Percentiles rank a stretch among this genome's conserved stretches.
These are phyloP conservation scores for Crioceris asparagi DNA, from an alignment of 2,888 invertebrate species.

Conservation along the genomic window DNA sequence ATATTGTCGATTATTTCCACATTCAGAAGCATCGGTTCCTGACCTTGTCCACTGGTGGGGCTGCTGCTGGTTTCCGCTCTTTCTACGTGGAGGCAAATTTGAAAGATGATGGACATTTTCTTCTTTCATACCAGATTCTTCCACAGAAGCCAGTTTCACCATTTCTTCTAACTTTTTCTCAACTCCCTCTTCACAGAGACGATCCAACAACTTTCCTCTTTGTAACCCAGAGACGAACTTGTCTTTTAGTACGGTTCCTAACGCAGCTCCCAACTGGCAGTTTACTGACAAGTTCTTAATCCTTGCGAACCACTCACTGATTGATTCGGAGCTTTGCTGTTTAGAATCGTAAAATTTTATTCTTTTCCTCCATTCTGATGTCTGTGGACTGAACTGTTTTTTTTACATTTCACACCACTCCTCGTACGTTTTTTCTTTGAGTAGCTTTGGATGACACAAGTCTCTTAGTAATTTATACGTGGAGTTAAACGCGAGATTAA, in stretches of 20 bases:
- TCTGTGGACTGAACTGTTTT: too few relatives aligned
- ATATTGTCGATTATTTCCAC: too few relatives aligned
- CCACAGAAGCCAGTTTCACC: slow-evolving; percentile 2
- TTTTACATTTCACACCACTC: too few relatives aligned
- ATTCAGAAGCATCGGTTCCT: slow-evolving; percentile 1
- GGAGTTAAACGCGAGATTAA: too few relatives aligned
- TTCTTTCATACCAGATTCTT: slow-evolving; percentile 3
- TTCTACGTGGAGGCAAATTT: slow-evolving; percentile 1
- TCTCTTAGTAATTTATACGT: too few relatives aligned
- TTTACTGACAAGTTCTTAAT: slow-evolving; percentile 18
- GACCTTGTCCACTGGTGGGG: slow-evolving; percentile 2
- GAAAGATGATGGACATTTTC: slow-evolving; percentile 2
- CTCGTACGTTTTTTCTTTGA: too few relatives aligned
- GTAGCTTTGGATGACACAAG: too few relatives aligned
- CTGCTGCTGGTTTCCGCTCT: slow-evolving; percentile 1
- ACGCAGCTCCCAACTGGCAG: slow-evolving; percentile 17
- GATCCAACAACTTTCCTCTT: slow-evolving; percentile 12
- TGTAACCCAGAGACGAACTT: slow-evolving; percentile 14
- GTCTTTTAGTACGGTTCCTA: slow-evolving; percentile 11
- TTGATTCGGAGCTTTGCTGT: slow-evolving; percentile 11
- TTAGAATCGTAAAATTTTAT: too few relatives aligned
- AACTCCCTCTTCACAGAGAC: slow-evolving; percentile 13
- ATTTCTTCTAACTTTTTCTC: slow-evolving; percentile 4
- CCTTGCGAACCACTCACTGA: slow-evolving; percentile 16
- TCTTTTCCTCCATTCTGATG: too few relatives aligned